Percentiles rank a stretch among this genome's conserved stretches.
Conservation (phyloP, 2,888 invertebrate genomes). For the Mystacides longicornis region DNA sequence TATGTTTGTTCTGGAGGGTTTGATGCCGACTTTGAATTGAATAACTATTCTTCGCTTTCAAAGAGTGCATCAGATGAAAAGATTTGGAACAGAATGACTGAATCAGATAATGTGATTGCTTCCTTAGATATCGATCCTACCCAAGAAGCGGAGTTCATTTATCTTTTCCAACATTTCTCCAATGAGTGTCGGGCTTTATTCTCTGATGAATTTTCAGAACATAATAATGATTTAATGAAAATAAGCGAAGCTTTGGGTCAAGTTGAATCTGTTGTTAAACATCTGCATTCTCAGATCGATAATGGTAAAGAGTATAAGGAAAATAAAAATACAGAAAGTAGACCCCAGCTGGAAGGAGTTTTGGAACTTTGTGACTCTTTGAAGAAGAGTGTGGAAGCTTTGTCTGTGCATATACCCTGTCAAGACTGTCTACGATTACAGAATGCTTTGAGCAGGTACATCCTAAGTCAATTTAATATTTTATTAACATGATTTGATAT, state of each 20-base stretch:
- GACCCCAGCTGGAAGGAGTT: conserved; percentile 18
- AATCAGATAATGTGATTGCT: conserved; percentile 33
- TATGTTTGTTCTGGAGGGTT: conserved; percentile 24
- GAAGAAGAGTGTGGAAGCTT: conserved; percentile 44
- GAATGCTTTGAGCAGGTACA: conserved; percentile 47
- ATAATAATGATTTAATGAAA: conserved; percentile 51
- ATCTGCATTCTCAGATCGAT: conserved; percentile 37
- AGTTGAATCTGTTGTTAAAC: conserved; percentile 43
- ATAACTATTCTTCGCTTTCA: conserved; percentile 12
- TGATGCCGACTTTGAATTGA: conserved; percentile 19
- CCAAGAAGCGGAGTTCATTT: conserved; percentile 59
- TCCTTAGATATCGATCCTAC: conserved; percentile 51
- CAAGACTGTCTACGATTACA: conserved; percentile 48
- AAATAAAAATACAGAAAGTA: conserved; percentile 14
- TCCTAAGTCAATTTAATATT: no score
- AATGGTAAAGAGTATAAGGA: conserved; percentile 29
- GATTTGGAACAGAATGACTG: conserved; percentile 30
- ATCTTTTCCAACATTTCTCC: conserved; percentile 57
- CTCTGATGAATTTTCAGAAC: conserved; percentile 50
- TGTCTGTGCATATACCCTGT: conserved; percentile 46
- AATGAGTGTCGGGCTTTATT: conserved; percentile 54
- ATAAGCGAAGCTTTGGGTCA: conserved; percentile 48
- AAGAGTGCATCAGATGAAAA: conserved; percentile 9
- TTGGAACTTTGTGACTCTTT: conserved; percentile 36
- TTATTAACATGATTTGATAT: neutral